Conservation (phyloP, 2,113 vertebrate species). For the Aleadryas rufinucha region DNA sequence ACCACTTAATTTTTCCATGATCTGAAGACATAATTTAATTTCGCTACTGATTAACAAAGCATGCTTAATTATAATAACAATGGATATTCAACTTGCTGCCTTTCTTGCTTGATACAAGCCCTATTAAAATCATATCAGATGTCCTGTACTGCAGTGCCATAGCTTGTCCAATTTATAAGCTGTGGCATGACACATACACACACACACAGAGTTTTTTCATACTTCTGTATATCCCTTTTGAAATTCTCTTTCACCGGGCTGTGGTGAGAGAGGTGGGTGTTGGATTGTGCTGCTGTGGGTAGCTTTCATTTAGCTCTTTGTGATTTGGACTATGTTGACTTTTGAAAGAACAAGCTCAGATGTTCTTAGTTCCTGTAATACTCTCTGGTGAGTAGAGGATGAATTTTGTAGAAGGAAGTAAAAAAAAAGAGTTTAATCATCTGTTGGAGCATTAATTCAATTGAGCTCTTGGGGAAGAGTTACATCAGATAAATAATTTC, state of each 20-base stretch:
- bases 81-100: background rate
- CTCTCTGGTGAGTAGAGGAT: background rate
- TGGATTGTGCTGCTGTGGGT: background rate
- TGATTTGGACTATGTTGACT: background rate
- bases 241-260: background rate
- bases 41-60: background rate
- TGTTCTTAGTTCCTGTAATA: background rate
- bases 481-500: background rate
- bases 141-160: background rate
- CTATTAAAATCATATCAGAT: background rate
- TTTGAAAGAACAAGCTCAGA: background rate
- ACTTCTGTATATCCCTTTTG: fast-evolving
- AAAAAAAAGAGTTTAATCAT: background rate
- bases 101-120: background rate
- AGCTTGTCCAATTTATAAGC: background rate
- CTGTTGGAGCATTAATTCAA: background rate
- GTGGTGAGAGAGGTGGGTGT: background rate
- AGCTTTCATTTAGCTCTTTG: background rate
- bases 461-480: background rate
- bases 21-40: background rate
- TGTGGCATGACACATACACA: background rate
- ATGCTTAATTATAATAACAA: background rate
- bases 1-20: background rate
- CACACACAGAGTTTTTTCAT: background rate
- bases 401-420: background rate